These are phyloP conservation scores for Lycodopsis pacificus DNA, from an alignment of 2,797 vertebrate genomes.

Conservation along the genomic window DNA sequence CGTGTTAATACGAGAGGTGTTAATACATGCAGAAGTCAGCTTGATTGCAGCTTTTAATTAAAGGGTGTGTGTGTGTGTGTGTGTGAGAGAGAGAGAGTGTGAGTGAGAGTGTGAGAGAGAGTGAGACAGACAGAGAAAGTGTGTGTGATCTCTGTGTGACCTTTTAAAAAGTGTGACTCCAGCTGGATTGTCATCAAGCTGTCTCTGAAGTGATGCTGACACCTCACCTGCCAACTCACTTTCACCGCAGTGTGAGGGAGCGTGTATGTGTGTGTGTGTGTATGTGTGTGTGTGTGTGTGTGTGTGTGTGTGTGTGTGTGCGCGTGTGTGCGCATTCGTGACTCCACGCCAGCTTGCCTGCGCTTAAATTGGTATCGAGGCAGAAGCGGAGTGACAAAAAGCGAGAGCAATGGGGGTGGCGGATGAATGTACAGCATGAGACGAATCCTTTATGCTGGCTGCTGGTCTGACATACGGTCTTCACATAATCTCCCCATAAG, in stretches of 20 bases:
- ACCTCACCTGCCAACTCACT: slow-evolving; percentile 64
- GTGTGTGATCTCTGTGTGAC: slow-evolving; percentile 73
- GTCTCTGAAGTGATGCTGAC: slow-evolving; percentile 77
- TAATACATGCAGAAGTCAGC: slow-evolving; percentile 79
- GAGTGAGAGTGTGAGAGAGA: not conserved
- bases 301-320: not conserved
- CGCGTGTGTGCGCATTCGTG: not conserved
- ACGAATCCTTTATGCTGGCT: slow-evolving; percentile 59
- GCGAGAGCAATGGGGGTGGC: slow-evolving; percentile 33
- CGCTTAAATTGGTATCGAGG: slow-evolving; percentile 43
- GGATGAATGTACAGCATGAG: slow-evolving; percentile 57
- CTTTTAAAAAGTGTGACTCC: slow-evolving; percentile 84
- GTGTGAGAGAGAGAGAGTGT: slow-evolving; percentile 42
- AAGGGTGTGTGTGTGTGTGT: slow-evolving; percentile 38
- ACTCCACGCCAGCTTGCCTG: slow-evolving; percentile 1
- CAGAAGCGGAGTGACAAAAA: slow-evolving; percentile 41
- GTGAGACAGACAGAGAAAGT: slow-evolving; percentile 30
- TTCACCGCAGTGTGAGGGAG: slow-evolving; percentile 23
- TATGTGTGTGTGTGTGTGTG: not conserved
- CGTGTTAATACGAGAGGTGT: slow-evolving; percentile 51
- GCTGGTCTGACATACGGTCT: slow-evolving; percentile 54
- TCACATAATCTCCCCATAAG: slow-evolving; percentile 68
- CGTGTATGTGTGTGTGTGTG: slow-evolving; percentile 4
- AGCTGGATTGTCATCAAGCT: slow-evolving; percentile 80
- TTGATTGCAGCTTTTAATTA: slow-evolving; percentile 85